Evolutionary conservation across 2,113 vertebrate species (phyloP).

Genomic region (Clarias gariepinus): DNA sequence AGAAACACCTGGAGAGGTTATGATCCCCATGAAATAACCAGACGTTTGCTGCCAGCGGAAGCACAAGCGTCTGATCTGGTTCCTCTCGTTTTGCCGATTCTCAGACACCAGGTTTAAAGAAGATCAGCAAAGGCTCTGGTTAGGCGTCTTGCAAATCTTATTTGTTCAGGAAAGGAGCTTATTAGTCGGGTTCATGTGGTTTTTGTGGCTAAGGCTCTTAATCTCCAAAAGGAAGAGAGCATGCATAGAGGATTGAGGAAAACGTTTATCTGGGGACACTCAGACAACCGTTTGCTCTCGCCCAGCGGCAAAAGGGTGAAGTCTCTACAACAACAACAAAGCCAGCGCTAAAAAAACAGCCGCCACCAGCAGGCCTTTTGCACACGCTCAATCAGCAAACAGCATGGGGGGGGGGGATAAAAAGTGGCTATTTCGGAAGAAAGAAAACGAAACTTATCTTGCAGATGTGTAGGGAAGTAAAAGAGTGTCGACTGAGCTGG

Average conservation of each 20-base stretch:
- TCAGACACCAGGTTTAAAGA: background rate
- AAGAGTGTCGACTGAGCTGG: background rate
- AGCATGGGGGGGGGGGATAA: background rate
- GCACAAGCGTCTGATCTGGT: background rate
- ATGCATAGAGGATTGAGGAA: background rate
- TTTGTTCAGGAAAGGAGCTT: background rate
- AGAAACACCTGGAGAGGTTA: conserved; percentile 62
- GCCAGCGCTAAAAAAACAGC: background rate
- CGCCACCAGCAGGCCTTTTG: conserved; percentile 26
- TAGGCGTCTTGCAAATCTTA: background rate
- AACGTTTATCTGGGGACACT: conserved; percentile 18
- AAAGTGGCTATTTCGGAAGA: background rate
- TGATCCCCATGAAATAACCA: conserved; percentile 40
- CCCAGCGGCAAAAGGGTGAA: background rate
- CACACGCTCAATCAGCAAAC: background rate
- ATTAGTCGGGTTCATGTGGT: background rate
- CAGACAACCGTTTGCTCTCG: background rate
- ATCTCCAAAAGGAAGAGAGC: conserved; percentile 8
- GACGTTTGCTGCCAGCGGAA: conserved; percentile 34
- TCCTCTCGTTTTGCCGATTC: background rate
- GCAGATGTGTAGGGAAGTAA: background rate
- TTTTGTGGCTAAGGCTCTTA: background rate
- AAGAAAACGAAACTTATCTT: background rate
- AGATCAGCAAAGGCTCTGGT: background rate
- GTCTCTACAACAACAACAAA: conserved; percentile 22